These are phyloP conservation scores for Aromia moschata DNA, from an alignment of 2,888 invertebrate genomes.

Conservation along the genomic window DNA sequence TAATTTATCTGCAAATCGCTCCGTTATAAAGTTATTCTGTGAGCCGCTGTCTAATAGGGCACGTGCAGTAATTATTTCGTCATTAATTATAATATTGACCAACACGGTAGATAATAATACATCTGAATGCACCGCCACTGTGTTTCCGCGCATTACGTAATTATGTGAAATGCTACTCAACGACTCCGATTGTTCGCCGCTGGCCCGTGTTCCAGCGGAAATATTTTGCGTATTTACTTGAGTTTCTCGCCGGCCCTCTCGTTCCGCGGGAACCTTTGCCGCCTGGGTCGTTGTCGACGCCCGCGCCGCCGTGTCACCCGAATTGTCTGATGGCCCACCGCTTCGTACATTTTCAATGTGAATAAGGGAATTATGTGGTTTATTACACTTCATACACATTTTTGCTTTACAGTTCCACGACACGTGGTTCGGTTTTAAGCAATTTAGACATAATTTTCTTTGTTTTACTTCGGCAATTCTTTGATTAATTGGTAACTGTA, in stretches of 20 bases:
- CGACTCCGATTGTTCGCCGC: neutral
- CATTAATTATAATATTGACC: conserved; percentile 4
- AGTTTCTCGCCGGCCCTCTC: neutral
- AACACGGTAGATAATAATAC: conserved; percentile 1
- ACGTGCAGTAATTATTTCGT: conserved; percentile 3
- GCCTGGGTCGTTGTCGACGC: neutral
- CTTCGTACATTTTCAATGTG: neutral
- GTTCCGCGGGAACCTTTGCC: neutral
- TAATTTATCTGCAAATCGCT: too few species aligned
- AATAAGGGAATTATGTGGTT: conserved; percentile 16
- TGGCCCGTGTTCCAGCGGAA: too few species aligned
- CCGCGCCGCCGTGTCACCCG: neutral
- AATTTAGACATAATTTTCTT: conserved; percentile 28
- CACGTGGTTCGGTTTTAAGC: conserved; percentile 20
- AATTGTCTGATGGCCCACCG: too few species aligned
- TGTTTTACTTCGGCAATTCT: conserved; percentile 20
- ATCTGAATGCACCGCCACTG: neutral
- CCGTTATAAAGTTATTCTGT: conserved; percentile 17
- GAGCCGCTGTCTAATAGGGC: conserved; percentile 19
- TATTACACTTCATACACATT: conserved; percentile 16
- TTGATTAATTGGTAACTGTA: conserved; percentile 15
- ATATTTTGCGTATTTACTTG: neutral
- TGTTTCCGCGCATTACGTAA: neutral
- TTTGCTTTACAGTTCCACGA: conserved; percentile 1
- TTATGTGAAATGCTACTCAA: neutral